Evolutionary conservation across 2,113 vertebrate species (phyloP).

Genomic region (Natator depressus): DNA sequence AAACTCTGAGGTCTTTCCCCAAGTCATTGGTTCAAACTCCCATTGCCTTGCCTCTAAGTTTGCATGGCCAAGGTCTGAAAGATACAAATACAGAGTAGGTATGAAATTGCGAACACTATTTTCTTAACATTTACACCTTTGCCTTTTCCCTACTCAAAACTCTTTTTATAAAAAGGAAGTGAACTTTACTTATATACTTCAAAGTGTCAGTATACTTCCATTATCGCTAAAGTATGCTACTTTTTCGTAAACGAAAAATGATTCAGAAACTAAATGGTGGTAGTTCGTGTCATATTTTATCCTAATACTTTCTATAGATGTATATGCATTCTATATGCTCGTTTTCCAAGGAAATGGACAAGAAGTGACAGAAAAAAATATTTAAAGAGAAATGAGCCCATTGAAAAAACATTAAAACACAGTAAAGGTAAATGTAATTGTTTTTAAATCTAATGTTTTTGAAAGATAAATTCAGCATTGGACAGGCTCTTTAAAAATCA

Average conservation of each 20-base stretch:
- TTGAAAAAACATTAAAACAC: slow-evolving; percentile 61
- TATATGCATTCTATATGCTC: not conserved
- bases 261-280: slow-evolving; percentile 62
- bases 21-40: not conserved
- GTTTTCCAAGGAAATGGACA: slow-evolving; percentile 39
- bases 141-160: not conserved
- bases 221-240: slow-evolving; percentile 46
- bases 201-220: slow-evolving; percentile 33
- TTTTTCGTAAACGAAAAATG: slow-evolving; percentile 56
- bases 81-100: not conserved
- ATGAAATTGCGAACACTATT: slow-evolving; percentile 1
- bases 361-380: slow-evolving; percentile 43
- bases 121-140: not conserved
- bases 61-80: not conserved
- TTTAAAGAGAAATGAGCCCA: slow-evolving; percentile 60
- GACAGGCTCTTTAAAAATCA: slow-evolving; percentile 82
- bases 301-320: slow-evolving; percentile 22
- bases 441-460: slow-evolving; percentile 75
- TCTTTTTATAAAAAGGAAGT: not conserved
- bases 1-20: rapidly evolving
- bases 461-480: slow-evolving; percentile 77
- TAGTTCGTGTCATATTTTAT: slow-evolving; percentile 48
- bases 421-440: slow-evolving; percentile 71
- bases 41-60: not conserved
- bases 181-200: slow-evolving; percentile 24